A percentile compares a stretch with the other conserved stretches of the same genome.
phyloP scores from a whole-genome alignment of 2,888 invertebrate species.

The Caradrina kadenii region DNA sequence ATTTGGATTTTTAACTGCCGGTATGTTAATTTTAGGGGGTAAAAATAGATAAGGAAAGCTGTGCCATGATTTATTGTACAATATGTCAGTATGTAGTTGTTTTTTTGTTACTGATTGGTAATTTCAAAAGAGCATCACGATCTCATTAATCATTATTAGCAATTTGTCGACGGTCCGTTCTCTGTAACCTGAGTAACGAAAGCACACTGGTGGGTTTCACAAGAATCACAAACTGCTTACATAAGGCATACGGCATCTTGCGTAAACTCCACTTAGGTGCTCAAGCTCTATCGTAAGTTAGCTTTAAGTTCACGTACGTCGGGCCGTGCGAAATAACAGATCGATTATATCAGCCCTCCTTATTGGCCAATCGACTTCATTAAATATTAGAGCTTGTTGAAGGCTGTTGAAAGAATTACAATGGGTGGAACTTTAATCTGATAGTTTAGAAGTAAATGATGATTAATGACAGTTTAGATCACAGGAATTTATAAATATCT shows the following conservation, averaged over 20 bases:
- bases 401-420: constrained; percentile 52
- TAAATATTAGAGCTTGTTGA: constrained; percentile 57
- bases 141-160: constrained; percentile 77
- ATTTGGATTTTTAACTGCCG: constrained; percentile 43
- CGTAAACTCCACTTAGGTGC: constrained; percentile 85
- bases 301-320: constrained; percentile 84
- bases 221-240: constrained; percentile 86
- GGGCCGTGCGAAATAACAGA: constrained; percentile 79
- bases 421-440: constrained; percentile 37
- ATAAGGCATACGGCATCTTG: constrained; percentile 81
- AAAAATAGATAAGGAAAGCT: constrained; percentile 1
- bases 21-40: constrained; percentile 24
- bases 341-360: constrained; percentile 70
- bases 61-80: constrained; percentile 19
- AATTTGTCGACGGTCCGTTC: constrained; percentile 75
- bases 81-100: constrained; percentile 21
- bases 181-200: constrained; percentile 80
- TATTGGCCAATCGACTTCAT: constrained; percentile 68
- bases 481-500: constrained; percentile 2
- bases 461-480: constrained; percentile 34
- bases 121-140: constrained; percentile 67
- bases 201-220: constrained; percentile 82
- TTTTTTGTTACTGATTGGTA: constrained; percentile 26
- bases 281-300: constrained; percentile 79
- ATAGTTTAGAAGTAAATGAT: constrained; percentile 37